Evolutionary conservation across 2,888 invertebrate genomes (phyloP).

Genomic region (Pristionchus maxplancki): DNA sequence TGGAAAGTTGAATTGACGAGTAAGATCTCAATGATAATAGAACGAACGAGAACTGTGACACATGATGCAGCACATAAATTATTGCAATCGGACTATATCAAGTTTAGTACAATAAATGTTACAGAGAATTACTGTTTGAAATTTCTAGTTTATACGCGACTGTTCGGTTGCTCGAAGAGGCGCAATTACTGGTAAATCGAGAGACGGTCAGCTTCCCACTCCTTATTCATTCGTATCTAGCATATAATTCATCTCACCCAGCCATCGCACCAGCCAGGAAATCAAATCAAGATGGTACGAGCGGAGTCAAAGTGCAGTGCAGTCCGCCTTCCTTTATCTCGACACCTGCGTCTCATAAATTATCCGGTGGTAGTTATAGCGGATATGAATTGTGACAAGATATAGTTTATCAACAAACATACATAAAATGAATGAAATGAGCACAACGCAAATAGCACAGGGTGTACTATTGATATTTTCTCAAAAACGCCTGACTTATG

Average conservation of each 20-base stretch:
- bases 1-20: too few relatives aligned
- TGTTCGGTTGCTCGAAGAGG: background rate
- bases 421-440: too few relatives aligned
- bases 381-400: background rate
- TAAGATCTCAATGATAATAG: too few relatives aligned
- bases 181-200: background rate
- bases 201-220: background rate
- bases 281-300: background rate
- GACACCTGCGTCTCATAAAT: background rate
- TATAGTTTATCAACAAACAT: too few relatives aligned
- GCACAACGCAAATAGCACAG: too few relatives aligned
- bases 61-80: too few relatives aligned
- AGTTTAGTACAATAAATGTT: background rate
- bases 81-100: background rate
- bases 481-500: too few relatives aligned
- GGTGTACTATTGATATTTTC: too few relatives aligned
- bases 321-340: background rate
- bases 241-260: background rate
- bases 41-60: too few relatives aligned
- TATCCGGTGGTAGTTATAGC: background rate
- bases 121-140: background rate
- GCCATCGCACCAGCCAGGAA: background rate
- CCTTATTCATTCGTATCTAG: background rate
- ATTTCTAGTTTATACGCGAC: background rate
- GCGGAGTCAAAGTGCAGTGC: background rate